A percentile compares a stretch with the other conserved stretches of the same genome.
These are phyloP conservation scores for Bombyx mori DNA, from an alignment of 1,140 invertebrate species.

Conservation along the genomic window ASM3026992v2 NC_085123.1:7285501-7286000, in stretches of 20 bases:
- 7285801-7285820: slow-evolving; percentile 54
- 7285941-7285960: neutral
- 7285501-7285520: too few relatives aligned
- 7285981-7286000: neutral
- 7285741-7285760: slow-evolving; percentile 60
- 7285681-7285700: slow-evolving; percentile 56
- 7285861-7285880: slow-evolving; percentile 33
- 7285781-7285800: slow-evolving; percentile 48
- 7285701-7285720: slow-evolving; percentile 56
- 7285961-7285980: neutral
- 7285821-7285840: slow-evolving; percentile 54
- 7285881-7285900: slow-evolving; percentile 43
- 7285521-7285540: too few relatives aligned
- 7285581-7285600: too few relatives aligned
- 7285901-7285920: slow-evolving; percentile 11
- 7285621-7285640: slow-evolving; percentile 9
- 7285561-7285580: too few relatives aligned
- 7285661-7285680: slow-evolving; percentile 53
- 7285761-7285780: slow-evolving; percentile 35
- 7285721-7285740: slow-evolving; percentile 59
- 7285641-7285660: slow-evolving; percentile 45
- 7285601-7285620: too few relatives aligned
- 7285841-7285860: slow-evolving; percentile 47
- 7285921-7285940: slow-evolving; percentile 13
- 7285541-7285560: too few relatives aligned